Percentiles rank a stretch among this genome's conserved stretches.
These are phyloP conservation scores for Scolopax bukidnonensis DNA, from an alignment of 2,797 vertebrate species.

Conservation along the genomic window DNA sequence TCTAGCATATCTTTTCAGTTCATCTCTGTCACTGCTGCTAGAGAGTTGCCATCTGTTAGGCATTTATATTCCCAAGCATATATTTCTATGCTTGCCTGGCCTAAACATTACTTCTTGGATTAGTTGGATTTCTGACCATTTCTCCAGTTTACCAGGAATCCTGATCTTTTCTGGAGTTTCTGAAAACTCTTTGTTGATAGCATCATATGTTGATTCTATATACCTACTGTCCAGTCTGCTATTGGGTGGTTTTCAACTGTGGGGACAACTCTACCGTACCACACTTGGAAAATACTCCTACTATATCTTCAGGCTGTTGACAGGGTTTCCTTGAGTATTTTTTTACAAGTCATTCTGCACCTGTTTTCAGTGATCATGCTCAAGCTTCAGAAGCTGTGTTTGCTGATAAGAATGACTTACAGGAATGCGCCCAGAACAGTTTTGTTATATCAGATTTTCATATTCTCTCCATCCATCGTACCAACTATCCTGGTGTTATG, in stretches of 20 bases:
- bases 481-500: background rate
- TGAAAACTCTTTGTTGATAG: background rate
- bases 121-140: background rate
- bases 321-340: background rate
- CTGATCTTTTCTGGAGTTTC: background rate
- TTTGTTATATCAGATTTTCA: background rate
- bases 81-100: background rate
- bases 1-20: background rate
- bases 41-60: background rate
- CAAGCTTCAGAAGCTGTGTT: background rate
- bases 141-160: background rate
- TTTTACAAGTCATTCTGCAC: background rate
- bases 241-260: background rate
- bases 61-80: background rate
- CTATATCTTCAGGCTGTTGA: background rate
- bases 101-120: background rate
- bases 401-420: background rate
- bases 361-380: background rate
- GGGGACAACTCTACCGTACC: background rate
- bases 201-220: rapidly evolving
- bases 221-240: background rate
- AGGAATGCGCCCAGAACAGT: background rate
- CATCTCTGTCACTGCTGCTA: background rate
- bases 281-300: background rate
- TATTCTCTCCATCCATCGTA: background rate